phyloP scores from a whole-genome alignment of 2,888 invertebrate species.

The Rhogogaster chlorosoma region DNA sequence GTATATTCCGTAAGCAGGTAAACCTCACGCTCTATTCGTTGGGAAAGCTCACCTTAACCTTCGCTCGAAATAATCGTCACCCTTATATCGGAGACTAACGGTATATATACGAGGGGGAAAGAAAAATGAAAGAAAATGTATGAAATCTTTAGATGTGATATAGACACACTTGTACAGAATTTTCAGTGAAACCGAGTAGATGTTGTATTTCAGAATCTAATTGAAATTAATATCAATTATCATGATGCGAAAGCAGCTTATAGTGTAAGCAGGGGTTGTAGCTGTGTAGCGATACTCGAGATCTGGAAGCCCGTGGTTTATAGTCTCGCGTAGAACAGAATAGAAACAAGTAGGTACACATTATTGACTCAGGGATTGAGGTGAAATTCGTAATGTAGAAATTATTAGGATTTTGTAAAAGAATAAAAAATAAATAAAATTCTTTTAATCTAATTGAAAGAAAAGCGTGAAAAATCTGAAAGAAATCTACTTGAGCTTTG shows the following conservation, averaged over 20 bases:
- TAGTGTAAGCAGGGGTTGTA: neutral
- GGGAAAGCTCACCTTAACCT: neutral
- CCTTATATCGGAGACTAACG: neutral
- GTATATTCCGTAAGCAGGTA: slow-evolving; percentile 59
- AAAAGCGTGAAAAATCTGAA: neutral
- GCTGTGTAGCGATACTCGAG: neutral
- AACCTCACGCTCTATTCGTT: neutral
- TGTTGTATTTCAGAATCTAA: neutral
- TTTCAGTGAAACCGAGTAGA: neutral
- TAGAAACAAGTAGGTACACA: neutral
- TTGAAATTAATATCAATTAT: slow-evolving; percentile 23
- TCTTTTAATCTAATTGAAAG: neutral
- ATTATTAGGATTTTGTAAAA: neutral
- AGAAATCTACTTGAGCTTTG: neutral
- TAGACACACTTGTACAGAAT: neutral
- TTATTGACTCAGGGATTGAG: neutral
- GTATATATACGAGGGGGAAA: neutral
- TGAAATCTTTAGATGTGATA: neutral
- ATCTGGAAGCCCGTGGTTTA: neutral
- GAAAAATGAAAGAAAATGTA: neutral
- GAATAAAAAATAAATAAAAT: neutral
- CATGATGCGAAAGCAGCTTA: neutral
- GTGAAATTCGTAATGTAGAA: neutral
- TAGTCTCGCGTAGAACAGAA: neutral
- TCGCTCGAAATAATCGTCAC: slow-evolving; percentile 16